A percentile compares a stretch with the other conserved stretches of the same genome.
Conservation (phyloP, 2,113 vertebrate genomes). For the Pavo muticus region DNA sequence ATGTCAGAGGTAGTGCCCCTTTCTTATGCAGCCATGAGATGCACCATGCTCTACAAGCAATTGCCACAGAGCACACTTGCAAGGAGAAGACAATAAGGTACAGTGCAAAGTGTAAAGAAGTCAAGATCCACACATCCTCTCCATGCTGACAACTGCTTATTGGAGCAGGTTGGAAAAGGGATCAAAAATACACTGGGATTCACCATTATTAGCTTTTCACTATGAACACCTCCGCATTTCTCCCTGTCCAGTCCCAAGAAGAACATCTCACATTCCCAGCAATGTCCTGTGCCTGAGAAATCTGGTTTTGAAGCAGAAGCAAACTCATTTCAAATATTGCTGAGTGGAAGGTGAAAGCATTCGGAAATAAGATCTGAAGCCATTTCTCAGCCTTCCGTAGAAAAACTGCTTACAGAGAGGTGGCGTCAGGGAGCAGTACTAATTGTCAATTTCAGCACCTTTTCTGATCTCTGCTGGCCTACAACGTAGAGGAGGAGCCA, state of each 20-base stretch:
- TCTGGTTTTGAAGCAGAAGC: background rate
- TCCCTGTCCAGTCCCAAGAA: background rate
- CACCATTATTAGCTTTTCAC: too few species aligned
- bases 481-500: background rate
- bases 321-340: background rate
- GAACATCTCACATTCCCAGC: background rate
- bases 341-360: background rate
- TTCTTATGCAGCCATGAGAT: background rate
- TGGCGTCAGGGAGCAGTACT: fast-evolving
- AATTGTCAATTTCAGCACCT: background rate
- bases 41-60: background rate
- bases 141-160: background rate
- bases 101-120: background rate
- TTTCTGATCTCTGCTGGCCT: background rate
- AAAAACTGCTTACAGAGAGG: background rate
- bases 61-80: background rate
- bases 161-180: background rate
- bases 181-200: background rate
- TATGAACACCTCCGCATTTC: background rate
- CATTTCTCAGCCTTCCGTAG: background rate
- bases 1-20: too few species aligned
- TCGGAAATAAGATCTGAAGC: background rate
- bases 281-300: background rate
- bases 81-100: too few species aligned
- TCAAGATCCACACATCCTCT: background rate